A percentile compares a stretch with the other conserved stretches of the same genome.
Conservation (phyloP, 2,113 vertebrate species). For the Cygnus atratus region DNA sequence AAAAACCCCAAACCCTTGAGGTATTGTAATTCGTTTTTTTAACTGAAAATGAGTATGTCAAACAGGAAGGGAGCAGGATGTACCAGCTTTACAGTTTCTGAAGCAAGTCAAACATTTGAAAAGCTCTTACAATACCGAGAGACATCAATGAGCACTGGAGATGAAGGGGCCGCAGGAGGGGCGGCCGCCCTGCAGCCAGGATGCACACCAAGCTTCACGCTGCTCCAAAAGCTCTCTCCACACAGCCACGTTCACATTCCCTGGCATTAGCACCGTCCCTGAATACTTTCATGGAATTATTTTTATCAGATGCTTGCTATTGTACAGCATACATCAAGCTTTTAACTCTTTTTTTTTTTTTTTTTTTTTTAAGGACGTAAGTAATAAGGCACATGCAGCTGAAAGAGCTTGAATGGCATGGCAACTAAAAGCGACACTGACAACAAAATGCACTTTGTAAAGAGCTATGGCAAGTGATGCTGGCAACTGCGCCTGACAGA, state of each 20-base stretch:
- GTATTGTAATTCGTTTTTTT: not conserved
- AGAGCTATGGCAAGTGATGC: not conserved
- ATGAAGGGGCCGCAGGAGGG: not conserved
- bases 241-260: not conserved
- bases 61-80: not conserved
- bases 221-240: not conserved
- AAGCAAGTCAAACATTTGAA: not conserved
- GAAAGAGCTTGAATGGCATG: not conserved
- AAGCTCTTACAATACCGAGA: accelerated
- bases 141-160: not conserved
- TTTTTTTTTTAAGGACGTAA: not conserved
- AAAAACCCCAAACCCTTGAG: accelerated
- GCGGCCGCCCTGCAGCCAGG: accelerated
- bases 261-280: not conserved
- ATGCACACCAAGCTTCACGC: not conserved
- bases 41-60: not conserved
- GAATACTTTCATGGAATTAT: not conserved
- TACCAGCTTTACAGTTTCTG: not conserved
- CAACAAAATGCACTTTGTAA: not conserved
- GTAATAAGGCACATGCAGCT: not conserved
- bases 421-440: not conserved
- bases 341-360: not conserved
- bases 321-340: not conserved
- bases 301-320: not conserved
- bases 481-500: not conserved